Conservation (phyloP, 2,113 vertebrate species). For the Paradisaea rubra region DNA sequence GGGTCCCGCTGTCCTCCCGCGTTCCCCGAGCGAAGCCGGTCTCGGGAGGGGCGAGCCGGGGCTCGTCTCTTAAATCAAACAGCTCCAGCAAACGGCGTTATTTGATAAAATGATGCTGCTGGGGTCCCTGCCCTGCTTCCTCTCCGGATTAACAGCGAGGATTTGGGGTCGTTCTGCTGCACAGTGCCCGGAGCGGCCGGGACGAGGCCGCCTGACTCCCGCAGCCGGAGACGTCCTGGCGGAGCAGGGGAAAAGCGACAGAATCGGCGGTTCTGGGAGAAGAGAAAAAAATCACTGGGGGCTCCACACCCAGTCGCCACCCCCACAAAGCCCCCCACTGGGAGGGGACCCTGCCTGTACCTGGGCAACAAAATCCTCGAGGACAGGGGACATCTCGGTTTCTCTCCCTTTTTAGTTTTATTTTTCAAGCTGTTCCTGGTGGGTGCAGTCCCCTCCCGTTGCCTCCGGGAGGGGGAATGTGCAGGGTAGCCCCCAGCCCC, state of each 20-base stretch:
- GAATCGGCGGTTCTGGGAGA: background rate
- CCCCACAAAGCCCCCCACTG: too few relatives aligned
- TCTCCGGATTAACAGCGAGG: background rate
- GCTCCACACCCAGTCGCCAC: rapidly evolving
- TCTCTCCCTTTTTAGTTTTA: background rate
- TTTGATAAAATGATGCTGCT: background rate
- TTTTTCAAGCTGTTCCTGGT: background rate
- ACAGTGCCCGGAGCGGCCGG: background rate
- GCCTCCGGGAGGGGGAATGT: background rate
- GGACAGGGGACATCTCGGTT: rapidly evolving
- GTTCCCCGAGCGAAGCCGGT: background rate
- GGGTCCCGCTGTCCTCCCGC: background rate
- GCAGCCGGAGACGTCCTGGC: rapidly evolving
- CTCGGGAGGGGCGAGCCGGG: background rate
- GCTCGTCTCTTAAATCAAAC: background rate
- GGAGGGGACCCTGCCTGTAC: rapidly evolving
- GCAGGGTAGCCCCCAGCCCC: background rate
- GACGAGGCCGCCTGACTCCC: background rate
- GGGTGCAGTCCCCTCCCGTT: background rate
- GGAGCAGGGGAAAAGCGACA: background rate
- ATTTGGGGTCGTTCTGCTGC: background rate
- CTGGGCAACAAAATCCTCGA: background rate
- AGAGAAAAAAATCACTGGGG: background rate
- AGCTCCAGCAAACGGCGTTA: background rate
- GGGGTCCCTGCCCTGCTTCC: background rate